These are phyloP conservation scores for Thamnaconus septentrionalis DNA, from an alignment of 2,113 vertebrate genomes.

Conservation along the genomic window DNA sequence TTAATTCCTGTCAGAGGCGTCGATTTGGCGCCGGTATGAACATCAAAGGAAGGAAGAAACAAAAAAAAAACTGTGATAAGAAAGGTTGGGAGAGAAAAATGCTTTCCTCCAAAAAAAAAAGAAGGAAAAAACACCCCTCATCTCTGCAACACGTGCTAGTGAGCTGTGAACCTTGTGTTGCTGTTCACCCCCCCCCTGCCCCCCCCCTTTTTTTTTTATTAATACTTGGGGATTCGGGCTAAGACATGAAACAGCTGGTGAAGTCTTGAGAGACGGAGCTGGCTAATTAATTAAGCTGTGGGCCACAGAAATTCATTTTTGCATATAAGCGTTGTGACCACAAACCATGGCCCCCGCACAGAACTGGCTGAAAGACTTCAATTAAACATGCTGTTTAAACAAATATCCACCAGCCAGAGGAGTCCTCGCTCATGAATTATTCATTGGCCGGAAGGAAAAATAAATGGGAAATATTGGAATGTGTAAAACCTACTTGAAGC, in stretches of 20 bases:
- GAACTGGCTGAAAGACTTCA: slow-evolving; percentile 72
- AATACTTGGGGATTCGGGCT: slow-evolving; percentile 48
- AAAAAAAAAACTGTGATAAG: too few species aligned
- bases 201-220: slow-evolving; percentile 47
- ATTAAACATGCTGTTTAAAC: slow-evolving; percentile 78
- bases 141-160: background rate
- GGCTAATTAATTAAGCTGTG: slow-evolving; percentile 75
- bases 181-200: slow-evolving; percentile 16
- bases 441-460: slow-evolving; percentile 51
- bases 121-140: too few species aligned
- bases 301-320: slow-evolving; percentile 68
- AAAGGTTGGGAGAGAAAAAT: too few species aligned
- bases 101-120: too few species aligned
- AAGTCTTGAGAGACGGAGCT: slow-evolving; percentile 45
- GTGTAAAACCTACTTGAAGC: slow-evolving; percentile 67
- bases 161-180: slow-evolving; percentile 26
- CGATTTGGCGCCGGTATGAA: too few species aligned
- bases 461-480: slow-evolving; percentile 67
- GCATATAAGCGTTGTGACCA: slow-evolving; percentile 65
- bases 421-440: slow-evolving; percentile 64
- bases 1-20: too few species aligned
- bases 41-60: too few species aligned
- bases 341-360: slow-evolving; percentile 63
- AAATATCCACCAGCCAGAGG: slow-evolving; percentile 72
- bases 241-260: slow-evolving; percentile 47